Evolutionary conservation across 92 coral and sea anemone genomes (phyloP), one percentile per base, ranked within the genome.

Genomic region (Actinernus sp.): DNA sequence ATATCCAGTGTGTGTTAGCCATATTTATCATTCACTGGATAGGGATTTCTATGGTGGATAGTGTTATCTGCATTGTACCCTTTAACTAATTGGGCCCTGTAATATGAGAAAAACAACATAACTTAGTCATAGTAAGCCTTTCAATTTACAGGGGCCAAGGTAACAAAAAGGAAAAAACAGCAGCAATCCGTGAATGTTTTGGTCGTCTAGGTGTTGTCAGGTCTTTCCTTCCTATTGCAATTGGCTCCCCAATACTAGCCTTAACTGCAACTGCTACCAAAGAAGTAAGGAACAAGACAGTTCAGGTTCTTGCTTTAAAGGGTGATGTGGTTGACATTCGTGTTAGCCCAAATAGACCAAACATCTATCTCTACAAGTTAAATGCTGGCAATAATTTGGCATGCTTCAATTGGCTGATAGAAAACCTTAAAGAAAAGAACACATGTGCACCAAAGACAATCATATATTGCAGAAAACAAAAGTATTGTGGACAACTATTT

Each of bases 401-500:
- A 5, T 22, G 69, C 12, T 67, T 83, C 44, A 30, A 9, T 1
- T 83, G 78, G 83, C 62, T 75, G 9, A 51, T 61, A 18, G 64
- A 52, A 7, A 5, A 16, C 38, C 10, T 83, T 1, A 75, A 23
- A 25, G 30, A 20, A 18, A 39, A 60, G 31, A 53, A 51, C 9
- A 38, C 6, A 5, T 14, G 23, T 2, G 50, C 50, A 30, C 62
- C 66, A 31, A 67, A 58, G 48, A 59, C 78, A 16, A 45, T 83
- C 11, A 51, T 75, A 25, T 83, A 83, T 29, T 75, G 89, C 28
- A 83, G 62, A 38, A 9, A 67, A 1, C 71, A 63, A 44, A 83
- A 60, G 43, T 77, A 74, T 14, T 74, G 88, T 82, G 89, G 89
- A 12, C 43, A 34, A 41, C 52, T 84, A 22, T 84, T 68, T 40